These are phyloP conservation scores for Drosophila lutescens DNA, from an alignment of 2,888 invertebrate species.

Conservation along the genomic window DNA sequence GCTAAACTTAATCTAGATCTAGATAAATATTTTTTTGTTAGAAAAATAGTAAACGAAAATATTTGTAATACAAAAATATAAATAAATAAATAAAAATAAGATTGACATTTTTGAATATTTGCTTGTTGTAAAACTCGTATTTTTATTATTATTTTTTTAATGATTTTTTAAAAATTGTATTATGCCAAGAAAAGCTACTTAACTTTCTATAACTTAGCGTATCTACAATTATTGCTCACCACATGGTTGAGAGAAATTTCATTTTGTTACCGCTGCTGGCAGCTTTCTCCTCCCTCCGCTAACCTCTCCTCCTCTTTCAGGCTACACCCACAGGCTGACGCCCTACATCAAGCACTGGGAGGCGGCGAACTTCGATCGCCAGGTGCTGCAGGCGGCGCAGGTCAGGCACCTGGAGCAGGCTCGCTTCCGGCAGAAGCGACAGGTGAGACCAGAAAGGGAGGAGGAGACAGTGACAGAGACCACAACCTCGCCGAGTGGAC, in stretches of 20 bases:
- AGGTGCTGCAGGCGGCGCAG: slow-evolving; percentile 82
- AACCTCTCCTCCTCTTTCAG: slow-evolving; percentile 82
- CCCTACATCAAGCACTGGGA: slow-evolving; percentile 93
- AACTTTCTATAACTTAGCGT: neutral
- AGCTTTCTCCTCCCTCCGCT: neutral
- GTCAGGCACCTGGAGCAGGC: slow-evolving; percentile 83
- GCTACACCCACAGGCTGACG: slow-evolving; percentile 86
- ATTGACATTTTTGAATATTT: too few species aligned
- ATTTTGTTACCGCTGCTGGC: neutral
- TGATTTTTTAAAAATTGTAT: too few species aligned
- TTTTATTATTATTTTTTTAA: too few species aligned
- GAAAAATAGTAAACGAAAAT: too few species aligned
- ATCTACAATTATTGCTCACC: neutral
- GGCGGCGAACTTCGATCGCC: slow-evolving; percentile 89
- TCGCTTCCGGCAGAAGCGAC: slow-evolving; percentile 83
- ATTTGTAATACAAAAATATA: too few species aligned
- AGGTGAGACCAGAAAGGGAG: slow-evolving; percentile 58
- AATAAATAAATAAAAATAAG: too few species aligned
- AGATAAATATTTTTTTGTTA: too few species aligned
- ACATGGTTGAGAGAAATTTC: neutral
- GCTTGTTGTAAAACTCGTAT: too few species aligned
- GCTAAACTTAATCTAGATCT: too few species aligned
- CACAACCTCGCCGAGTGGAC: slow-evolving; percentile 66
- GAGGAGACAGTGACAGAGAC: neutral
- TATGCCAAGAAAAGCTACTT: too few species aligned